Evolutionary conservation across 2,797 vertebrate genomes (phyloP).

Genomic region (Sebastes taczanowskii): DNA sequence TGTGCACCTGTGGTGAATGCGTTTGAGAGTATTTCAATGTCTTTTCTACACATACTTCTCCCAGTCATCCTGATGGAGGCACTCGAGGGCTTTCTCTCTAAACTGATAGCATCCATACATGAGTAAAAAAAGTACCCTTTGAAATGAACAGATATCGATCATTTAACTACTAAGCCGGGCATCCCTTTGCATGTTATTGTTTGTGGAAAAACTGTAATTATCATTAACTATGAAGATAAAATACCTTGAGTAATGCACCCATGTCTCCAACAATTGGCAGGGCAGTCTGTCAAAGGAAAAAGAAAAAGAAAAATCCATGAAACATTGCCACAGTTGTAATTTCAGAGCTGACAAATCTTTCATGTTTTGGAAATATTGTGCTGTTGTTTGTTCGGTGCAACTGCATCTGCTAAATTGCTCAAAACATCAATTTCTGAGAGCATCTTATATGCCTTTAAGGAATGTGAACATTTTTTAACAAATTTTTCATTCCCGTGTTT

Average conservation of each 20-base stretch:
- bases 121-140: not conserved
- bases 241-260: slow-evolving; percentile 92
- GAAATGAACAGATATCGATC: slow-evolving; percentile 14
- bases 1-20: slow-evolving; percentile 6
- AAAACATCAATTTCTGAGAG: slow-evolving; percentile 17
- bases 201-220: slow-evolving; percentile 29
- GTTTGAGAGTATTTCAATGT: not conserved
- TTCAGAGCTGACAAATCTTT: slow-evolving; percentile 15
- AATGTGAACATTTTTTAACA: slow-evolving; percentile 11
- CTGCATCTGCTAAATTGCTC: slow-evolving; percentile 8
- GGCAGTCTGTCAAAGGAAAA: slow-evolving; percentile 85
- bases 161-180: slow-evolving; percentile 4
- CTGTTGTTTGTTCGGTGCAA: slow-evolving; percentile 18
- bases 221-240: slow-evolving; percentile 14
- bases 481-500: not conserved
- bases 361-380: not conserved
- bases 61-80: slow-evolving; percentile 62
- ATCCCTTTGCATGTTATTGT: not conserved
- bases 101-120: slow-evolving; percentile 2
- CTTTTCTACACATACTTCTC: slow-evolving; percentile 18
- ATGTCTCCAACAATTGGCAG: slow-evolving; percentile 95
- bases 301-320: slow-evolving; percentile 10
- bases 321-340: not conserved
- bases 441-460: slow-evolving; percentile 16
- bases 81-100: slow-evolving; percentile 52